Conservation (phyloP, 2,797 vertebrate species). For the Microctenopoma steveboyesi region DNA sequence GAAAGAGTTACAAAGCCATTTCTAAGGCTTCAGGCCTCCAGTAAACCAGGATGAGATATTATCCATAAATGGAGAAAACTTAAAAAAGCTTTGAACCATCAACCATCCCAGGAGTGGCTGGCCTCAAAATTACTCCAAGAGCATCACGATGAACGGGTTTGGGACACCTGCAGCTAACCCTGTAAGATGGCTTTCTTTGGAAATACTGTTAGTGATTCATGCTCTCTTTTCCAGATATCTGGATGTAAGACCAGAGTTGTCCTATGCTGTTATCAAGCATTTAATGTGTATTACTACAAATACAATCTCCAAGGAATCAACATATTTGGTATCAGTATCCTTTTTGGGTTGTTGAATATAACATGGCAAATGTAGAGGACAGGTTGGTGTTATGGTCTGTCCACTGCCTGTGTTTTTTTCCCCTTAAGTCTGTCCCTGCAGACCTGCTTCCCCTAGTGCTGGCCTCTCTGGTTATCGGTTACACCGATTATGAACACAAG, state of each 20-base stretch:
- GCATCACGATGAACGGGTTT: too few species aligned
- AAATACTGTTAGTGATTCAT: background rate
- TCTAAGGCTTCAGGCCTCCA: too few species aligned
- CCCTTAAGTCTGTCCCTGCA: constrained; percentile 70
- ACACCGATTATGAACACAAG: constrained; percentile 80
- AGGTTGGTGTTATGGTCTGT: background rate
- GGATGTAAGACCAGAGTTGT: constrained; percentile 74
- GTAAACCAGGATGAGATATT: too few species aligned
- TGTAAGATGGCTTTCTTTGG: background rate
- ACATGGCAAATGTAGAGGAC: background rate
- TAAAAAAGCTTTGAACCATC: too few species aligned
- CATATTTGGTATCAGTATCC: constrained; percentile 90
- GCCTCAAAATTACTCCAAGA: too few species aligned
- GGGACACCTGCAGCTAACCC: too few species aligned
- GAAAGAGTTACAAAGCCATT: too few species aligned
- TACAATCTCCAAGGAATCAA: constrained; percentile 86
- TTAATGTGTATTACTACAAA: constrained; percentile 89
- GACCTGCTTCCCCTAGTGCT: constrained; percentile 88
- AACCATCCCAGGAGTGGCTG: too few species aligned
- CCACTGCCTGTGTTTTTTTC: constrained; percentile 20
- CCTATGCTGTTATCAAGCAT: constrained; percentile 84
- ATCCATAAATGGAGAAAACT: too few species aligned
- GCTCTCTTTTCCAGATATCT: constrained; percentile 60
- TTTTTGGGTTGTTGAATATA: constrained; percentile 48
- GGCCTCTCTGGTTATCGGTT: constrained; percentile 85